Evolutionary conservation across 1,140 invertebrate genomes (phyloP), one percentile per base, ranked within the genome.

Genomic region (Rhagoletis pomonella): DNA sequence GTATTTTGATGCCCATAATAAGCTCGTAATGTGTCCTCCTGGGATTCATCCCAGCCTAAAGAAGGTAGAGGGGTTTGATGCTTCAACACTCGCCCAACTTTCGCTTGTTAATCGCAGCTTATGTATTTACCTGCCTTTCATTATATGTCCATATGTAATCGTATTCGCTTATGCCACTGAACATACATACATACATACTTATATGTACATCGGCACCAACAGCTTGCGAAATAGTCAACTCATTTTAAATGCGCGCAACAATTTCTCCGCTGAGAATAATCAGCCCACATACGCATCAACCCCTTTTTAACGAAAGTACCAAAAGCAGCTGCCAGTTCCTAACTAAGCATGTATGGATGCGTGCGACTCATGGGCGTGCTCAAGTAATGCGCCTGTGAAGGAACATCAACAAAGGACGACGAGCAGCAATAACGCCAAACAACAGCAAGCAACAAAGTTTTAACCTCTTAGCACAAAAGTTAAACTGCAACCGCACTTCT

Each of bases 231-330:
- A 14, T 42, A n/a, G n/a, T 81, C 73, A 81, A 10, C 73, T 81
- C 73, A 81, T 81, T 81, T 81, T 55, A 81, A 81, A 81, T 55
- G 73, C 73, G 73, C 73, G 17, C 73, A 81, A 81, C 73, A 81
- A 81, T 55, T 81, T 81, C 73, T 17, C 73, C 73, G 47, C 47
- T 81, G 73, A 81, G 73, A 81, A 81, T 81, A 55, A 81, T n/a
- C 9, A 17, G 44, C 9, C 44, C 0, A 19, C 69, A 42, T 19
- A 73, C 44, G n/a, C 44, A 73, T 17, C 39, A 0, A 17, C 73
- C n/a, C 50, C 50, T 55, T 55, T 55, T 9, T 55, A 55, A 55
- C 73, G 47, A 50, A 19, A 5, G 2, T 47, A n/a, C 44, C n/a
- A 6, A 6, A 29, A 7, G 12, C 47, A 17, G 7, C 73, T 55